Percentiles rank a stretch among this genome's conserved stretches.
Conservation (phyloP, 2,113 vertebrate genomes). For the Gambusia affinis region DNA sequence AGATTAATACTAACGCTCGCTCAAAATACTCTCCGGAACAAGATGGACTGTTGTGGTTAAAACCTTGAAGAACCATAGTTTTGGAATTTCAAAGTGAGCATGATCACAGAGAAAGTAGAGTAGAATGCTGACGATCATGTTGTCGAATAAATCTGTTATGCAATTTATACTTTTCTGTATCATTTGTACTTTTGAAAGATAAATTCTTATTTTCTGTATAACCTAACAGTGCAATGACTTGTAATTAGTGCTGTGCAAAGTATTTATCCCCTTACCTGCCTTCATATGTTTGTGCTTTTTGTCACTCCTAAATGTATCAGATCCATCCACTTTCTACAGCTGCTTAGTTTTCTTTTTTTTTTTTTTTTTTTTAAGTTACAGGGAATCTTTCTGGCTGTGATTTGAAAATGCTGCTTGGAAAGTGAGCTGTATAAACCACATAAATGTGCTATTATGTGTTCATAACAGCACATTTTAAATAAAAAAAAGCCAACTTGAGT, state of each 20-base stretch:
- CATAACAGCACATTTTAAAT: too few species aligned
- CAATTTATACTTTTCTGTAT: conserved; percentile 12
- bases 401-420: too few species aligned
- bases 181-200: conserved; percentile 32
- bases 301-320: too few species aligned
- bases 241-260: conserved; percentile 50
- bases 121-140: conserved; percentile 54
- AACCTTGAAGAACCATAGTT: conserved; percentile 37
- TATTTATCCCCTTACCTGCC: background rate
- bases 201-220: conserved; percentile 17
- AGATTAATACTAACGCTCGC: conserved; percentile 21
- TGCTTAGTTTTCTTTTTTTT: too few species aligned
- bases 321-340: too few species aligned
- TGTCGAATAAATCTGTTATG: conserved; percentile 62
- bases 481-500: too few species aligned
- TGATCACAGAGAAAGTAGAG: conserved; percentile 25
- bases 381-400: too few species aligned
- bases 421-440: too few species aligned
- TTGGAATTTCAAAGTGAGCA: conserved; percentile 30
- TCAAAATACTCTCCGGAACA: conserved; percentile 44
- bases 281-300: background rate
- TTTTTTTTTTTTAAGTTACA: too few species aligned
- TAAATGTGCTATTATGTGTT: too few species aligned
- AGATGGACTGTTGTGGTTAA: conserved; percentile 54
- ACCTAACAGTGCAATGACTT: conserved; percentile 62